Conservation (phyloP, 2,113 vertebrate species). For the Phyllostomus discolor region DNA sequence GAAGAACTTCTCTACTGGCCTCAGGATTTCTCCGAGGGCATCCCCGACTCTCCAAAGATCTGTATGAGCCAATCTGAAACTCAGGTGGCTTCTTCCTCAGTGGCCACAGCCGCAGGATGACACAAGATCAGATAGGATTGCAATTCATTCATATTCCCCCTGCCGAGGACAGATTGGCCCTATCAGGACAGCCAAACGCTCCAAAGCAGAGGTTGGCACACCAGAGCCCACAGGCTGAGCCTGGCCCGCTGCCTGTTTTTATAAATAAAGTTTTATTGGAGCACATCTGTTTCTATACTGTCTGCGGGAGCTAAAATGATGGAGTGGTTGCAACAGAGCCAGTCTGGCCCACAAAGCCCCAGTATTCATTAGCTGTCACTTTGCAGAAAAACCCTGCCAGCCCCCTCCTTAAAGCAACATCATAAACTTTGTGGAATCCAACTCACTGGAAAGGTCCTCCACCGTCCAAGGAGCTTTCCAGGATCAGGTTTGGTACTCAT, state of each 20-base stretch:
- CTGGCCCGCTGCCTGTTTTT: conserved; percentile 54
- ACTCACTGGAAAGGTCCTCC: neutral
- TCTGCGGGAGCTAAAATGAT: conserved; percentile 1
- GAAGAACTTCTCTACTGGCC: neutral
- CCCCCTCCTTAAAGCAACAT: neutral
- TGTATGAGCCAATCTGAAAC: neutral
- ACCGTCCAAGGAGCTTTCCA: neutral
- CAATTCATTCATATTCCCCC: neutral
- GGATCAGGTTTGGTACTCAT: neutral
- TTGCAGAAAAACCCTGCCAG: conserved; percentile 36
- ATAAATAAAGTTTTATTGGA: conserved; percentile 73
- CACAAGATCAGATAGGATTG: neutral
- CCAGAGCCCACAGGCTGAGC: neutral
- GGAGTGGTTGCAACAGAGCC: conserved; percentile 26
- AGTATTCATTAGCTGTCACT: conserved; percentile 44
- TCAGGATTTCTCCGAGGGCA: neutral
- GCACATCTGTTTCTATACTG: conserved; percentile 42
- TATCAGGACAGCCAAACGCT: neutral
- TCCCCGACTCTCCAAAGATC: neutral
- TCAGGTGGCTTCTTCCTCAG: neutral
- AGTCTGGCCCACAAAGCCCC: conserved; percentile 45
- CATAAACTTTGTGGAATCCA: neutral
- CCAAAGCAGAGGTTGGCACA: conserved; percentile 11
- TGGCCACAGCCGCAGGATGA: neutral
- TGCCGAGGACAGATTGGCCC: neutral